Base-by-base conservation (phyloP, 2,888 invertebrate genomes). In the Celastrina argiolus region DNA sequence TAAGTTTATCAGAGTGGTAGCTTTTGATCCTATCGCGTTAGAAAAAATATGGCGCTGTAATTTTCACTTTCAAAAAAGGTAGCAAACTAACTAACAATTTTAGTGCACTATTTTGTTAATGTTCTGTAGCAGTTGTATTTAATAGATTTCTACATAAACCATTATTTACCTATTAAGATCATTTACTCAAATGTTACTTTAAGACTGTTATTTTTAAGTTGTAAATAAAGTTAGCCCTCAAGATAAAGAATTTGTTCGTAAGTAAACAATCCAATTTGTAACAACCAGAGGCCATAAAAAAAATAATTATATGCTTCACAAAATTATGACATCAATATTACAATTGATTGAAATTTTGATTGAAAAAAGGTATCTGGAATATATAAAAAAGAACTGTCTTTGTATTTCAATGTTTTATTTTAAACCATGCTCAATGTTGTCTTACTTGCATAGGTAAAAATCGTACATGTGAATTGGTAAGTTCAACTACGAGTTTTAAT, bases 151-250 rank as follows among this genome's bases (percentile, higher is more conserved):
- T 45, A 45, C 18, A 2, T 18, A 8, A 45, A 45, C 16, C 18
- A 45, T 51, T 51, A 22, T 51, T 51, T 45, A 45, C 18, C 8
- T 45, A 18, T 18, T 45, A 8, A 45, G 22, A 51, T 51, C 22
- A 22, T 39, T 39, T 36, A 59, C 59, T 61, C 34, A 39, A 36
- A 66, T 66, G 63, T 70, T 69, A 71, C 71, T 70, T 73, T 76
- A 77, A 78, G 78, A 78, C 78, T 78, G 78, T 72, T 77, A 73
- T 67, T 67, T 69, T 70, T 75, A 74, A 74, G 74, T 72, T 72
- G 63, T 64, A 34, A 41, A 58, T 7, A 34, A 56, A 36, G 58
- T 67, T 22, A 67, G 56, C 26, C 16, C 28, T 59, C 34, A 8
- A 63, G 31, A 42, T 39, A 22, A 8, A 31, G 1, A 22, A 14